Conservation (phyloP, 2,797 vertebrate genomes). For the Hozukius guyotensis region DNA sequence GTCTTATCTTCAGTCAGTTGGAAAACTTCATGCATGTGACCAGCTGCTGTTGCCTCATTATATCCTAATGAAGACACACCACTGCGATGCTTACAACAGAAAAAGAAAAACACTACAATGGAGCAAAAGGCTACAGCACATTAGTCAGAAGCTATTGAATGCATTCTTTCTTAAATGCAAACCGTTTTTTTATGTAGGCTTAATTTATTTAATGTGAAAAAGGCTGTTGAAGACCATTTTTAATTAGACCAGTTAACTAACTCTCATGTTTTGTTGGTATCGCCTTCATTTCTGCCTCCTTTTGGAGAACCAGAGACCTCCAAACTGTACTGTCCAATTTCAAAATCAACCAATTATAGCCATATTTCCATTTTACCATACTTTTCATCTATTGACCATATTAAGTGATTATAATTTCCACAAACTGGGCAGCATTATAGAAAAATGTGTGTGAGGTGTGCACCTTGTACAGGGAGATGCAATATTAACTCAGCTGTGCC, state of each 20-base stretch:
- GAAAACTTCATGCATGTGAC: constrained; percentile 56
- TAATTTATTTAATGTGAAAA: background rate
- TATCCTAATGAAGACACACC: constrained; percentile 47
- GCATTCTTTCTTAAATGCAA: background rate
- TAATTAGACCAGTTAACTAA: background rate
- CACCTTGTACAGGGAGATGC: background rate
- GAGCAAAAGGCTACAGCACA: background rate
- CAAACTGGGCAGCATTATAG: background rate
- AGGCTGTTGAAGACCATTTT: background rate
- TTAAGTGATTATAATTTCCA: background rate
- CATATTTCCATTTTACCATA: background rate
- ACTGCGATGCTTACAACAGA: constrained; percentile 2
- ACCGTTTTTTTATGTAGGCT: background rate
- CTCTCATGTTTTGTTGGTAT: background rate
- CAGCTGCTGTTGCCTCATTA: constrained; percentile 69
- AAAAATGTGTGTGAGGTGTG: background rate
- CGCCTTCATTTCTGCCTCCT: background rate
- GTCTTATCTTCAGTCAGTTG: constrained; percentile 60
- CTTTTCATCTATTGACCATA: background rate
- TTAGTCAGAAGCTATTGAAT: background rate
- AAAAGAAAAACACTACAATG: background rate
- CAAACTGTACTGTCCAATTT: background rate
- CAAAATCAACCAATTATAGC: background rate
- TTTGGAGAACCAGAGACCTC: background rate
- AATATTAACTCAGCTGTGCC: background rate